Conservation (phyloP, 2,113 vertebrate genomes). For the Pomatostomus ruficeps region DNA sequence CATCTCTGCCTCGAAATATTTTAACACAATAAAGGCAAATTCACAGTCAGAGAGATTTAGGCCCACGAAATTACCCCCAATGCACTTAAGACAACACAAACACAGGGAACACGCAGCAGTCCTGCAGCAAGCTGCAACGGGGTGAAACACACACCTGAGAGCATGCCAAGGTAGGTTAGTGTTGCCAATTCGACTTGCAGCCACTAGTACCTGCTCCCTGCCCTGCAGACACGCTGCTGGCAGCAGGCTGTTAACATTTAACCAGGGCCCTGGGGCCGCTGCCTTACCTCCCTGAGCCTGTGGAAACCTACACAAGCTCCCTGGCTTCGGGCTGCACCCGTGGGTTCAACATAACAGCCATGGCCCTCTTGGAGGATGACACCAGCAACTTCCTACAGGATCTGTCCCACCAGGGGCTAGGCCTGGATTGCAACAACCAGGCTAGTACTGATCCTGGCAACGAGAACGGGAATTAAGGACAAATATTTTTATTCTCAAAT, state of each 20-base stretch:
- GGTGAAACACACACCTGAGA: not conserved
- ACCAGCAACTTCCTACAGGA: not conserved
- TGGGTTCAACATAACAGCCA: accelerated
- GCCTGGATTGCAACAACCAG: not conserved
- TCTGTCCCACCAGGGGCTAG: not conserved
- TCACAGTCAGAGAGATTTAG: not conserved
- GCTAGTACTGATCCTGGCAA: not conserved
- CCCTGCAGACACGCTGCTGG: not conserved
- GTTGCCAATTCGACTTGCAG: not conserved
- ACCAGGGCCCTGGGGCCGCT: not conserved
- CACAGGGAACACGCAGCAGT: not conserved
- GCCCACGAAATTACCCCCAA: not conserved
- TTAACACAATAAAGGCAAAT: not conserved
- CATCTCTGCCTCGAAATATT: not conserved
- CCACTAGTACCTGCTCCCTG: not conserved
- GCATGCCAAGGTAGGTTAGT: not conserved
- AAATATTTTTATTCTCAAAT: not conserved
- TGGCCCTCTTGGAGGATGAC: not conserved
- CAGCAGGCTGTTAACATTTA: slow-evolving; percentile 36
- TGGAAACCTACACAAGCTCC: not conserved
- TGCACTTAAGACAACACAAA: not conserved
- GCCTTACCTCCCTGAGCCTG: not conserved
- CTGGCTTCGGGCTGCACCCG: not conserved
- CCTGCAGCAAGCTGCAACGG: not conserved
- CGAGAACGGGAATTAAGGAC: not conserved